These are phyloP conservation scores for Cardiocondyla obscurior DNA, from an alignment of 1,140 invertebrate genomes.

Conservation along the genomic window DNA sequence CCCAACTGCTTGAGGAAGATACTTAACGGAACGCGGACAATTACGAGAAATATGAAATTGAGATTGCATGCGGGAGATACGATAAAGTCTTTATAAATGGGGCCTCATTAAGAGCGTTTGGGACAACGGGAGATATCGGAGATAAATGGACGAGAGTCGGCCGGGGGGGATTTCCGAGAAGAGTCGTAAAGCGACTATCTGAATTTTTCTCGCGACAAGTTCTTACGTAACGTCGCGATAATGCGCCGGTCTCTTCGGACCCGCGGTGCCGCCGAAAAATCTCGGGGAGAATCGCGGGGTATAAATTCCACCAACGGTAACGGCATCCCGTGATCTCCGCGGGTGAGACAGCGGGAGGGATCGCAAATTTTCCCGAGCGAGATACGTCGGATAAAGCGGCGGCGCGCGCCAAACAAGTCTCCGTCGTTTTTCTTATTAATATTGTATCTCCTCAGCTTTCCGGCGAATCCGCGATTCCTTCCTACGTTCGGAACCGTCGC, in stretches of 20 bases:
- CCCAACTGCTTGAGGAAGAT: background rate
- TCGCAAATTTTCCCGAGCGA: background rate
- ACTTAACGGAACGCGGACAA: background rate
- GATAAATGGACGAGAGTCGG: slow-evolving; percentile 14
- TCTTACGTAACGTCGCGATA: slow-evolving; percentile 21
- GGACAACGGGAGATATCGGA: slow-evolving; percentile 24
- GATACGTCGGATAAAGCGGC: background rate
- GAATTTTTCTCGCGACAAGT: slow-evolving; percentile 29
- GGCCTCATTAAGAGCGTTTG: slow-evolving; percentile 20
- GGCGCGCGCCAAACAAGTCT: background rate
- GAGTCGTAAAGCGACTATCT: slow-evolving; percentile 33
- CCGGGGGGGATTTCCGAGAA: background rate
- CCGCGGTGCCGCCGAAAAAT: background rate
- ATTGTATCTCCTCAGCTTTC: background rate
- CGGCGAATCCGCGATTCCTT: background rate
- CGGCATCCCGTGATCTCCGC: background rate
- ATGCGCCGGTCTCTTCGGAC: background rate
- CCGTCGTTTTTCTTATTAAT: background rate
- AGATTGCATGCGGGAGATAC: slow-evolving; percentile 13
- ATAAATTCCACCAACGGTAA: background rate
- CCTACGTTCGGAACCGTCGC: background rate
- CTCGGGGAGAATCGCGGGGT: background rate
- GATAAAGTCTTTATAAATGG: slow-evolving; percentile 5
- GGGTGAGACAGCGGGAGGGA: background rate
- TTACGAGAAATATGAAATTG: slow-evolving; percentile 16